Evolutionary conservation across 2,888 invertebrate genomes (phyloP), one percentile per base, ranked within the genome.

Genomic region (Dasypolia templi): DNA sequence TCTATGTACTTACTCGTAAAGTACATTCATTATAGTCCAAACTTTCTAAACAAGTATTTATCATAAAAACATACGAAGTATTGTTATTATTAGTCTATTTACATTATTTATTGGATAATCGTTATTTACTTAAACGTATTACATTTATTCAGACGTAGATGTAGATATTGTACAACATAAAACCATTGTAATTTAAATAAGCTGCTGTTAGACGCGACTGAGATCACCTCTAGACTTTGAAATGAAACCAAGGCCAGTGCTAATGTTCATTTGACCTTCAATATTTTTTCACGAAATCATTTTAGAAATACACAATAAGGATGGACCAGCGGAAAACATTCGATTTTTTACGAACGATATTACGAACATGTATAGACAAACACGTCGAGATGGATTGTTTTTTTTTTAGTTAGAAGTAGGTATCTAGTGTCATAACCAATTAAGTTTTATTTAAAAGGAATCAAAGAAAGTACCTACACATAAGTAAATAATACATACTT

Each of bases 151-250:
- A 90, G 86, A 86, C 89, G 88, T 87, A 84, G 77, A 87, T 79
- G 84, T 68, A 73, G 74, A 62, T 65, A 61, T 89, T 92, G 91
- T 87, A 87, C 91, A 92, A 92, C 81, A 92, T 91, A 91, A 91
- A 92, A 88, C 90, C 87, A 92, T 94, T 94, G 93, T 94, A 88
- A 94, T 94, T 93, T 91, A 93, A 93, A 94, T 91, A 91, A 89
- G 89, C 87, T 89, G 85, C 89, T 89, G 89, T 90, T 91, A 92
- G 90, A 90, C 90, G 88, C 88, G 88, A 88, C 91, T 92, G 91
- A 92, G 91, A 93, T 94, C 92, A 92, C 93, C 93, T 93, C 91
- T 91, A 92, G 88, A 91, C 90, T 92, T 92, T 90, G 89, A 92
- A 92, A 91, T 91, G 90, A 92, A 91, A 90, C 90, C 94, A 94